phyloP scores from a whole-genome alignment of 1,140 invertebrate genomes.

The Gonatopus flavifemur region DNA sequence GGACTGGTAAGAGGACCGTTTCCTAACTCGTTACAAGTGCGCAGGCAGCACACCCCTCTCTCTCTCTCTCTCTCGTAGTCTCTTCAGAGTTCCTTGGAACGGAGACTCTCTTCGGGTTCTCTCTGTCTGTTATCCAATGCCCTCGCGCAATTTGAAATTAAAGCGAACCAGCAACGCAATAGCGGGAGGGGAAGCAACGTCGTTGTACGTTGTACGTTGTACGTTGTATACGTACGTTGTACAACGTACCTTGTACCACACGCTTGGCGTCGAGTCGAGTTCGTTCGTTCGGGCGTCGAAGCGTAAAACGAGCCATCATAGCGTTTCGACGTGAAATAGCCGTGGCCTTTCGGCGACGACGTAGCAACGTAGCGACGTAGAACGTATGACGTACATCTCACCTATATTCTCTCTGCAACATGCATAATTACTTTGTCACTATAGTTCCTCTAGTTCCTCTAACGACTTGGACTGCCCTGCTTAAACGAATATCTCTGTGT shows the following conservation, averaged over 20 bases:
- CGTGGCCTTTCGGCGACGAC: constrained; percentile 15
- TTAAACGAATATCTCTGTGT: background rate
- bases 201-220: background rate
- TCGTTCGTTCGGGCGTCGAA: constrained; percentile 13
- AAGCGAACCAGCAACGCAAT: too few species aligned
- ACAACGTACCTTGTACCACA: background rate
- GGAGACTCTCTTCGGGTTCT: background rate
- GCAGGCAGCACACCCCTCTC: background rate
- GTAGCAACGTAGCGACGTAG: background rate
- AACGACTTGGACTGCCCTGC: background rate
- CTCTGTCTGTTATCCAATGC: background rate
- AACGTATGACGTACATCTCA: too few species aligned
- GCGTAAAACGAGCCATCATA: constrained; percentile 21
- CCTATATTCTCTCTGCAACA: too few species aligned
- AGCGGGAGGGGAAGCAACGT: too few species aligned
- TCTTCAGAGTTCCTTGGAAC: background rate
- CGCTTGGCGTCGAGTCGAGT: constrained; percentile 11
- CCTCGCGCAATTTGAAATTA: background rate
- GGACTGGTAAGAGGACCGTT: background rate
- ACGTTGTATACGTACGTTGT: background rate
- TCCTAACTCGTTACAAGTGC: background rate
- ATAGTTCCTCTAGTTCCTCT: background rate
- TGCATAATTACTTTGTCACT: too few species aligned
- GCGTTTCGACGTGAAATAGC: constrained; percentile 17
- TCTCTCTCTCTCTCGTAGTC: constrained; percentile 6